Base-by-base conservation (phyloP, 2,797 vertebrate genomes). In the Coreius guichenoti region DNA sequence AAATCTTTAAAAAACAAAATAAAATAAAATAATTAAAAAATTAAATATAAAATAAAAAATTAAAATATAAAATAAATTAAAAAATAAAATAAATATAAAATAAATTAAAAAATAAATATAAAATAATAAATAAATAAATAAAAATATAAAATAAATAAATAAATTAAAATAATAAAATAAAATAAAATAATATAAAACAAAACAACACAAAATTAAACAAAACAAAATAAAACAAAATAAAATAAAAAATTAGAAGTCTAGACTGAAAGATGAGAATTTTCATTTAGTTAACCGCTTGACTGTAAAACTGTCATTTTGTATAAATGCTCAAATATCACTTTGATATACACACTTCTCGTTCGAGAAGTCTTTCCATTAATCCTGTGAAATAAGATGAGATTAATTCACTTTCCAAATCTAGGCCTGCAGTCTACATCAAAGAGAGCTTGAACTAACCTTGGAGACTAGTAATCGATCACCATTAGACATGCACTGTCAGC, bases 401-500 rank as follows among this genome's bases (percentile, higher is more conserved):
- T 84, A 82, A 86, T 79, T 75, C 13, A 36, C 31, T 81, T 77
- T 39, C 43, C 45, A 76, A 79, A 58, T 65, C 72, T 67, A 73
- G 43, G 17, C 39, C 67, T 80, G 58, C 47, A 65, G 82, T 86
- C 69, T n/a, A 89, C 63, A 91, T 89, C 87, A 91, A 92, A 91
- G 85, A 82, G 14, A 72, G 47, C 26, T 33, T 74, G 56, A 86
- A 69, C 70, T 81, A 33, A 85, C 88, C 80, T 67, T 51, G 47
- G 73, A 49, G 51, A 79, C 83, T 39, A 65, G 80, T 51, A 81
- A 87, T 88, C 85, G 86, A 84, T 88, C 88, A 87, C 87, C 90
- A 89, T 92, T 92, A 93, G 88, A 89, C 88, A 91, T 82, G 92
- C 33, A 81, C 84, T 90, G 70, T 92, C 92, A 88, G 87, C 87